A percentile compares a stretch with the other conserved stretches of the same genome.
Conservation (phyloP, 2,888 invertebrate species). For the Cylloceria caligata region DNA sequence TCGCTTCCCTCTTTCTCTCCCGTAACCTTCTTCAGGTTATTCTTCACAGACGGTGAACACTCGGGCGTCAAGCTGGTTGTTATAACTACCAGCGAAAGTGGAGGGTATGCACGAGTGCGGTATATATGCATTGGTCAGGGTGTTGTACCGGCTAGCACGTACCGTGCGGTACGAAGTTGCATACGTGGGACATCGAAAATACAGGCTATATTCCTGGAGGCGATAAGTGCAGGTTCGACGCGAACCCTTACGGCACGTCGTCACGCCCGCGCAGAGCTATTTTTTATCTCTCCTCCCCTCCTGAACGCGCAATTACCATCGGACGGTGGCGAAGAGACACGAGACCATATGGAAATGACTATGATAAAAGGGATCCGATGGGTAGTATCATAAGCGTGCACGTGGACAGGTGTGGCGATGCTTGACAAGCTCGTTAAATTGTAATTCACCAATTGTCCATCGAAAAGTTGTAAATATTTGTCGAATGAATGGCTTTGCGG, state of each 20-base stretch:
- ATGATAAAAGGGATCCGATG: conserved; percentile 17
- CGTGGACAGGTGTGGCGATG: conserved; percentile 36
- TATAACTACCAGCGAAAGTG: conserved; percentile 30
- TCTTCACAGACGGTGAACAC: conserved; percentile 37
- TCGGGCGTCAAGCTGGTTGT: conserved; percentile 1
- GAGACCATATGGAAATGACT: conserved; percentile 27
- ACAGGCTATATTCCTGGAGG: conserved; percentile 29
- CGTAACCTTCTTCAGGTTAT: conserved; percentile 3
- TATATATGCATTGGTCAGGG: background rate
- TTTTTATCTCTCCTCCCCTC: background rate
- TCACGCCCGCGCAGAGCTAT: conserved; percentile 15
- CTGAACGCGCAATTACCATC: conserved; percentile 23
- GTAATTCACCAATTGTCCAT: background rate
- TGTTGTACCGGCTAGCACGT: conserved; percentile 24
- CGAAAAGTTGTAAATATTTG: conserved; percentile 20
- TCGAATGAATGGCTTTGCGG: conserved; percentile 24
- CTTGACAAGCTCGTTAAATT: background rate
- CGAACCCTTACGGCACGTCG: conserved; percentile 11
- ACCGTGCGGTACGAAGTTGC: background rate
- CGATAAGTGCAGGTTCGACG: conserved; percentile 33
- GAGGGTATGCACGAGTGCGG: background rate
- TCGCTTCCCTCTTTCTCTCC: background rate
- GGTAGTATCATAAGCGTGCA: conserved; percentile 6
- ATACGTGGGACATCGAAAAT: conserved; percentile 8
- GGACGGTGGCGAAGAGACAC: conserved; percentile 10